phyloP scores from a whole-genome alignment of 2,888 invertebrate genomes.

The Melieria omissa region DNA sequence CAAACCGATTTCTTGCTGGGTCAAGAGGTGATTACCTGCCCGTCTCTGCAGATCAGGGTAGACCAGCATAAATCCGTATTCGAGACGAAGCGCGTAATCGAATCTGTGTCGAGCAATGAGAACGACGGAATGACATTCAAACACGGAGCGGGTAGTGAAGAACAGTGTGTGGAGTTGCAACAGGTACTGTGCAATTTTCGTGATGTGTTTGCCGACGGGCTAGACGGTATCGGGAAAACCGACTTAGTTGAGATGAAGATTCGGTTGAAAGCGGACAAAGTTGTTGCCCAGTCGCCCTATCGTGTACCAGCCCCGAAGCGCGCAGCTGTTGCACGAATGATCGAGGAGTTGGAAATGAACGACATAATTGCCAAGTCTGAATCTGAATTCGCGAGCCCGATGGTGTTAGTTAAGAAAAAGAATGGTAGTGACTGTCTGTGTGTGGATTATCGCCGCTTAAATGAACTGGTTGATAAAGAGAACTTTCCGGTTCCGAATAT shows the following conservation, averaged over 20 bases:
- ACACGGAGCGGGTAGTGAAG: slow-evolving; percentile 4
- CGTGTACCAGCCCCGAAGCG: slow-evolving; percentile 39
- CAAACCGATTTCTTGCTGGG: too few species aligned
- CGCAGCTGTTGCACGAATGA: slow-evolving; percentile 25
- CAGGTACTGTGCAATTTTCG: slow-evolving; percentile 27
- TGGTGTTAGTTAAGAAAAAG: too few species aligned
- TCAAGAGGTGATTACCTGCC: too few species aligned
- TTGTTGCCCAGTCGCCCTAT: slow-evolving; percentile 34
- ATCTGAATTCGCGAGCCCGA: too few species aligned
- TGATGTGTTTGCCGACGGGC: slow-evolving; percentile 25
- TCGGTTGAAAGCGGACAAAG: slow-evolving; percentile 22
- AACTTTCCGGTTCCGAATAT: too few species aligned
- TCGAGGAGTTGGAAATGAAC: slow-evolving; percentile 37
- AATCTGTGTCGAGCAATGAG: background rate
- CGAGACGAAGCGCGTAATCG: background rate
- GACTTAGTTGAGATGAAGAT: slow-evolving; percentile 37
- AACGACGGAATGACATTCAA: background rate
- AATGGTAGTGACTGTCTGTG: too few species aligned
- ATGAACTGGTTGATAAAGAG: too few species aligned
- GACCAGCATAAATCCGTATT: too few species aligned
- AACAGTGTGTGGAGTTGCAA: background rate
- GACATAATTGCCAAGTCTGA: slow-evolving; percentile 38
- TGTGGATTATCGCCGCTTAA: too few species aligned
- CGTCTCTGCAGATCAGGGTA: too few species aligned
- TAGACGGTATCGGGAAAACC: slow-evolving; percentile 35